Evolutionary conservation across 2,888 invertebrate species (phyloP).

Genomic region (Endomychus coccineus): DNA sequence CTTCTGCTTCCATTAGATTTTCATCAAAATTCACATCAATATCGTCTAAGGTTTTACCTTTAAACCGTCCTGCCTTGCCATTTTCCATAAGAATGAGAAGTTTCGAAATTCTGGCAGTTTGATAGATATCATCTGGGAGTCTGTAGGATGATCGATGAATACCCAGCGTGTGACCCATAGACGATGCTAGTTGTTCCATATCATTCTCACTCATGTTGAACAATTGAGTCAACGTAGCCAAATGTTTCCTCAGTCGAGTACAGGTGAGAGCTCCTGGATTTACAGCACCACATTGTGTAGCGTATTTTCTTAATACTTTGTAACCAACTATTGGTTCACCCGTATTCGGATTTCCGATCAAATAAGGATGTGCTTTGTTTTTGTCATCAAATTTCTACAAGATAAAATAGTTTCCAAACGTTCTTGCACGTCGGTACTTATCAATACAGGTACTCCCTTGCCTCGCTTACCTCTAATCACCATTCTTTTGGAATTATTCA

Average conservation of each 20-base stretch:
- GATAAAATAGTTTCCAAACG: too few species aligned
- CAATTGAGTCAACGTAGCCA: constrained; percentile 27
- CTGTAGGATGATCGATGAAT: constrained; percentile 20
- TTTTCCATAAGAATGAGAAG: constrained; percentile 20
- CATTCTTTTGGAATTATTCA: constrained; percentile 22
- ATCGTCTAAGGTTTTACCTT: constrained; percentile 21
- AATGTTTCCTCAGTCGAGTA: constrained; percentile 25
- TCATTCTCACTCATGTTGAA: constrained; percentile 25
- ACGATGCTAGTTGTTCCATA: constrained; percentile 25
- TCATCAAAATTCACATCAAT: constrained; percentile 14
- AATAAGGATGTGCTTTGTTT: too few species aligned
- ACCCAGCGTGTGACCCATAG: constrained; percentile 25
- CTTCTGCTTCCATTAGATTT: too few species aligned
- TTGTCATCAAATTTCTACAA: too few species aligned
- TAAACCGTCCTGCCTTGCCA: constrained; percentile 15
- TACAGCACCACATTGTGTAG: constrained; percentile 19
- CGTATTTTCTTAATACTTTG: constrained; percentile 19
- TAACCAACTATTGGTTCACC: constrained; percentile 15
- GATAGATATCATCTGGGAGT: constrained; percentile 23
- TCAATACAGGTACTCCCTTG: constrained; percentile 23
- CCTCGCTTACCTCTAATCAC: constrained; percentile 27
- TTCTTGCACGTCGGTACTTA: constrained; percentile 23
- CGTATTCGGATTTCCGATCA: constrained; percentile 15
- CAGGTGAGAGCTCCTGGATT: constrained; percentile 24
- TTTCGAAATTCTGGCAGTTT: constrained; percentile 23